These are phyloP conservation scores for Bubo bubo DNA, from an alignment of 2,113 vertebrate genomes.

Conservation along the genomic window DNA sequence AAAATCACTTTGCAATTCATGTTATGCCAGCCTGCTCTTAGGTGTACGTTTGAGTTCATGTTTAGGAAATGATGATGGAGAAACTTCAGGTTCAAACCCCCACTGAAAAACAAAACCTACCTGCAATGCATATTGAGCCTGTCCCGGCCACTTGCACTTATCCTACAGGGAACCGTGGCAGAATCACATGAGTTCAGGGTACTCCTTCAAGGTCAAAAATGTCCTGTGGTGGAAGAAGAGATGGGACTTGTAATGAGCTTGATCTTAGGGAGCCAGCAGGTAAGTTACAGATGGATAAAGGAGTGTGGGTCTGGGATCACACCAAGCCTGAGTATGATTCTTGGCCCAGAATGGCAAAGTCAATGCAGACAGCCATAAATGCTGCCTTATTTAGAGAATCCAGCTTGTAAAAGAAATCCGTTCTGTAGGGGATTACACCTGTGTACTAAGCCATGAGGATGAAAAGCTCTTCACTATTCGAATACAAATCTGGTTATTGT, in stretches of 20 bases:
- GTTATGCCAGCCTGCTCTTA: neutral
- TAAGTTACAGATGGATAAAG: neutral
- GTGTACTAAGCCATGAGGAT: neutral
- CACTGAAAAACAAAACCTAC: neutral
- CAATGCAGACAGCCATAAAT: neutral
- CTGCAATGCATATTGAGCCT: neutral
- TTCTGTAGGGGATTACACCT: conserved; percentile 1
- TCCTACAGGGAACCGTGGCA: rapidly evolving
- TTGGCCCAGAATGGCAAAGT: neutral
- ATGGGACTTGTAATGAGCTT: neutral
- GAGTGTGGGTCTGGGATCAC: neutral
- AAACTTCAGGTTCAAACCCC: neutral
- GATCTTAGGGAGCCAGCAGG: neutral
- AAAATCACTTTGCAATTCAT: neutral
- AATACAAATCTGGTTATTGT: conserved; percentile 41
- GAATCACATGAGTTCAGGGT: neutral
- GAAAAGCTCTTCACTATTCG: conserved; percentile 2
- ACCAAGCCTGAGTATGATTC: neutral
- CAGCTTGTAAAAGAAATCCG: neutral
- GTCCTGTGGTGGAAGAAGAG: neutral
- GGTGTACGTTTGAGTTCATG: neutral
- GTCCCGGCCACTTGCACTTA: neutral
- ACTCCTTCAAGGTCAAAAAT: neutral
- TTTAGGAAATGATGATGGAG: neutral
- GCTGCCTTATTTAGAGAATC: neutral